A percentile compares a stretch with the other conserved stretches of the same genome.
Conservation (phyloP, 2,888 invertebrate species). For the Drosophila borealis region DNA sequence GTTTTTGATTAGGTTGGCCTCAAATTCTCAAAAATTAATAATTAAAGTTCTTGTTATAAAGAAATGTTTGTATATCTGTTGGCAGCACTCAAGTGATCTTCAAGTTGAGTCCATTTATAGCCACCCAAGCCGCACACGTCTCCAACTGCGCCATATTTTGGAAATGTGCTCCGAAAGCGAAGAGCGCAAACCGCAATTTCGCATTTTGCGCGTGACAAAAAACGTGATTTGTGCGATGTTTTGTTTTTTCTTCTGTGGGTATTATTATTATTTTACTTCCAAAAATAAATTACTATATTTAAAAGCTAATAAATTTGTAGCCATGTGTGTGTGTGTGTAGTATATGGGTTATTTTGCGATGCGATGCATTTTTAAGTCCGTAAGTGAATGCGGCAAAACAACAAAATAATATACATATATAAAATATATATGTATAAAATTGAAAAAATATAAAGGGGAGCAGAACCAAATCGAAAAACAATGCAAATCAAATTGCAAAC, state of each 20-base stretch:
- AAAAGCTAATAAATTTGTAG: constrained; percentile 36
- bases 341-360: constrained; percentile 54
- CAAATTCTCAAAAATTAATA: too few relatives aligned
- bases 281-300: constrained; percentile 59
- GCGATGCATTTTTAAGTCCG: constrained; percentile 63
- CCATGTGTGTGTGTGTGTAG: constrained; percentile 6
- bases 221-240: constrained; percentile 45
- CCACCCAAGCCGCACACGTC: constrained; percentile 10
- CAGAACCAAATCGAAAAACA: constrained; percentile 41
- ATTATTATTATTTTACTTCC: constrained; percentile 31
- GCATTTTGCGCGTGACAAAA: constrained; percentile 57
- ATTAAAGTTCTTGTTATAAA: too few relatives aligned
- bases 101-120: constrained; percentile 21
- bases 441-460: not conserved
- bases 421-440: not conserved
- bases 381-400: constrained; percentile 61
- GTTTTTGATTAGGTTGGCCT: too few relatives aligned
- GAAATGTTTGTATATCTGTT: not conserved
- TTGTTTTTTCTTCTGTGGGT: not conserved
- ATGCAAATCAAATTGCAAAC: constrained; percentile 62
- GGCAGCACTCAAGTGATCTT: constrained; percentile 17
- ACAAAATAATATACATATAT: not conserved
- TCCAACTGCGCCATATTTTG: constrained; percentile 38
- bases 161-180: constrained; percentile 16
- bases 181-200: constrained; percentile 24